Conservation (phyloP, 2,888 invertebrate genomes). For the Heliconius sara region DNA sequence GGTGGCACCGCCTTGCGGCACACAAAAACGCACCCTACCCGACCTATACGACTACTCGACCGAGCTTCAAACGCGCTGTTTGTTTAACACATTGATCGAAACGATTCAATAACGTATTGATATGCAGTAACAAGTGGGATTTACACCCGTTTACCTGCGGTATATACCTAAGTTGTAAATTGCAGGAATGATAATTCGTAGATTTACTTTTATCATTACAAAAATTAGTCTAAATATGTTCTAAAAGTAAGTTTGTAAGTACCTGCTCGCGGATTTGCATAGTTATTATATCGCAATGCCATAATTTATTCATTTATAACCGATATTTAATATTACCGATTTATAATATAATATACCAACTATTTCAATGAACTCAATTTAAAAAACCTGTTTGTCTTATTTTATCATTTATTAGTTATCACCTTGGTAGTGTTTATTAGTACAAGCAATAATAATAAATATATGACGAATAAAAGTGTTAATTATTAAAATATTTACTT, state of each 20-base stretch:
- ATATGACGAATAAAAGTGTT: conserved; percentile 31
- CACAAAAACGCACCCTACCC: conserved; percentile 72
- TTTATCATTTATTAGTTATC: conserved; percentile 16
- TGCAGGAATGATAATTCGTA: not conserved
- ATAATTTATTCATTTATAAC: not conserved
- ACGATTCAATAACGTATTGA: conserved; percentile 36
- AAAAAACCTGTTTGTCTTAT: not conserved
- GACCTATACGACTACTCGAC: no score
- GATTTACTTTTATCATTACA: not conserved
- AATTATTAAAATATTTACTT: conserved; percentile 57
- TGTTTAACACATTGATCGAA: conserved; percentile 51
- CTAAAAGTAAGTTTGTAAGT: not conserved
- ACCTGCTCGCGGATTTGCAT: not conserved
- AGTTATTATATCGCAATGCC: not conserved
- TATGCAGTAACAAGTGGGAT: conserved; percentile 32
- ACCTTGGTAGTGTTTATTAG: not conserved
- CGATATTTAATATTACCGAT: not conserved
- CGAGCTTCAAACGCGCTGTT: conserved; percentile 54
- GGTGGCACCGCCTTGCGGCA: conserved; percentile 67
- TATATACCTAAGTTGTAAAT: not conserved
- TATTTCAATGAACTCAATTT: not conserved
- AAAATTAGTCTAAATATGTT: not conserved
- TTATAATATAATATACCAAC: not conserved
- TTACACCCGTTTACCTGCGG: conserved; percentile 19
- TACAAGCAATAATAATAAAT: conserved; percentile 13